Percentiles rank a stretch among this genome's conserved stretches.
These are phyloP conservation scores for Leptoclinus maculatus DNA, from an alignment of 2,797 vertebrate genomes.

Conservation along the genomic window DNA sequence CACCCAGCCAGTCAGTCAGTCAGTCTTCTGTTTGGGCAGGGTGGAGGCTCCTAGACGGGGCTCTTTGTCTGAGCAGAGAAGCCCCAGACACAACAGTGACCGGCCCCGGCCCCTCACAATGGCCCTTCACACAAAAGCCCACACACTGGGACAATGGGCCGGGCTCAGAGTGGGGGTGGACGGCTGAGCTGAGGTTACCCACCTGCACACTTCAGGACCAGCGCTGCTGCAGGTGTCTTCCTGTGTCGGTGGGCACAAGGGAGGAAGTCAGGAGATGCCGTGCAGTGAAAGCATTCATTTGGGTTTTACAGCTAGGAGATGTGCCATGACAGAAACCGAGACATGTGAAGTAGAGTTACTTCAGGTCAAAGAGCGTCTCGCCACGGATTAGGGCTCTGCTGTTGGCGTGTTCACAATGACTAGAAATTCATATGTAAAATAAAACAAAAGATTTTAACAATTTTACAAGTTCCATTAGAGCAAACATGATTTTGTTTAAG, in stretches of 20 bases:
- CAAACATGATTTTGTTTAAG: neutral
- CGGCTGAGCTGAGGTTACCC: conserved; percentile 75
- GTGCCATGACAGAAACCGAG: conserved; percentile 17
- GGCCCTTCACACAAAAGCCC: conserved; percentile 76
- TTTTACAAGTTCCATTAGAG: neutral
- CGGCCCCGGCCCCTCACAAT: conserved; percentile 77
- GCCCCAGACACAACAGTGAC: conserved; percentile 86
- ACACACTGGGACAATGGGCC: conserved; percentile 81
- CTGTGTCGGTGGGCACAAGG: conserved; percentile 57
- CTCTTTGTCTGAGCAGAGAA: conserved; percentile 80
- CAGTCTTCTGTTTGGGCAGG: conserved; percentile 64
- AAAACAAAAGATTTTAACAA: neutral
- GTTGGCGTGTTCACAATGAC: neutral
- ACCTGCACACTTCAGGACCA: conserved; percentile 82
- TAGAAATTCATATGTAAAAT: neutral
- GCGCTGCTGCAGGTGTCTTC: conserved; percentile 79
- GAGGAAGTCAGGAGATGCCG: conserved; percentile 50
- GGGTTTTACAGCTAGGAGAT: conserved; percentile 39
- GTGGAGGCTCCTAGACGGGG: conserved; percentile 73
- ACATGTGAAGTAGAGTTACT: conserved; percentile 20
- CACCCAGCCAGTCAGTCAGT: conserved; percentile 60
- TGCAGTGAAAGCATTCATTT: conserved; percentile 33
- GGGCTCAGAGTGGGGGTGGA: conserved; percentile 73
- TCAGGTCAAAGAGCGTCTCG: conserved; percentile 38
- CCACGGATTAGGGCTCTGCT: neutral